A percentile compares a stretch with the other conserved stretches of the same genome.
phyloP scores from a whole-genome alignment of 1,140 invertebrate species.

The Neodiprion lecontei region DNA sequence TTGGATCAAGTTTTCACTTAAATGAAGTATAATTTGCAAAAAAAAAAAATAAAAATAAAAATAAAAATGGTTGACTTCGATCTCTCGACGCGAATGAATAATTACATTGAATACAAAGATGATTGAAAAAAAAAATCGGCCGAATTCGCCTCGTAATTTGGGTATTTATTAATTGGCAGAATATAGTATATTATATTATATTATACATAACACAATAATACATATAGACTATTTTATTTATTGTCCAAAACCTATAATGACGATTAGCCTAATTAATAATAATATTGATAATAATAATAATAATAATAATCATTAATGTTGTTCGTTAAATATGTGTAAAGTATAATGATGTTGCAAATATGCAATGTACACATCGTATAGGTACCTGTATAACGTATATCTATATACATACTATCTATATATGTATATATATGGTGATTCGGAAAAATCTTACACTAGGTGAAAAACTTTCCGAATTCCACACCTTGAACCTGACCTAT shows the following conservation, averaged over 20 bases:
- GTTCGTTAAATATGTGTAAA: slow-evolving; percentile 41
- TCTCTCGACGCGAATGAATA: too few species aligned
- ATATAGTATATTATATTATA: too few species aligned
- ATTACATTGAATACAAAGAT: too few species aligned
- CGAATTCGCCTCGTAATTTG: too few species aligned
- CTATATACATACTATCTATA: neutral
- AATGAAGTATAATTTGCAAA: neutral
- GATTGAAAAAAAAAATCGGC: too few species aligned
- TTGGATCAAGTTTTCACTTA: neutral
- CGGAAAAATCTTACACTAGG: neutral
- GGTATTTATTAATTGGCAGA: too few species aligned
- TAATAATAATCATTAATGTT: slow-evolving; percentile 51
- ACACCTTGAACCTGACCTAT: too few species aligned
- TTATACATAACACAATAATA: neutral
- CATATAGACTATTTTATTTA: slow-evolving; percentile 52
- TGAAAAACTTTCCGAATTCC: too few species aligned
- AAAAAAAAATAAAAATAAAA: neutral
- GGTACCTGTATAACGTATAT: slow-evolving; percentile 5
- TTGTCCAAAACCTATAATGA: slow-evolving; percentile 43
- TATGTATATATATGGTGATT: neutral
- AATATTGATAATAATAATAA: neutral
- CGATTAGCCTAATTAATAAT: slow-evolving; percentile 39
- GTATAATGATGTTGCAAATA: neutral
- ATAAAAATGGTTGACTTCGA: too few species aligned
- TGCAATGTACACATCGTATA: slow-evolving; percentile 23